phyloP scores from a whole-genome alignment of 2,797 vertebrate genomes.

The Phrynocephalus guinanensis region DNA sequence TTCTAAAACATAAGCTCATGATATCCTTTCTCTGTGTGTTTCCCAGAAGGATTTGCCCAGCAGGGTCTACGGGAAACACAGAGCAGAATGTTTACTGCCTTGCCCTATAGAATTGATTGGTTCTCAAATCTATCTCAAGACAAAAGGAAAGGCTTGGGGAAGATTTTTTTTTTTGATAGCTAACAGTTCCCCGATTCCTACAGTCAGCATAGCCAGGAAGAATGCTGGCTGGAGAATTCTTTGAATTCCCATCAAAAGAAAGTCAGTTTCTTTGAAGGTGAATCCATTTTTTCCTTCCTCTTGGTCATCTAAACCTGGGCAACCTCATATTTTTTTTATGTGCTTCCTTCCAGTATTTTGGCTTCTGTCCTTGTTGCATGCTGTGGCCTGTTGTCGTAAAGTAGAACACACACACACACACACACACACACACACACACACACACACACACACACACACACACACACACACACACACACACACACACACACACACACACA shows the following conservation, averaged over 20 bases:
- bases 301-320: not conserved
- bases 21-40: slow-evolving; percentile 42
- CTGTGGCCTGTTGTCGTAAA: not conserved
- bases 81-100: not conserved
- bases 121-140: not conserved
- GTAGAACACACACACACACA: too few relatives aligned
- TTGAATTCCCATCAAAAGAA: too few relatives aligned
- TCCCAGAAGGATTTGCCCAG: slow-evolving; percentile 37
- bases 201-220: too few relatives aligned
- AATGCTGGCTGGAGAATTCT: too few relatives aligned
- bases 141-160: too few relatives aligned
- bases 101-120: accelerated
- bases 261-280: too few relatives aligned
- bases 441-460: too few relatives aligned
- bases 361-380: not conserved
- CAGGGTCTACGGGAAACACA: not conserved
- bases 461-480: too few relatives aligned
- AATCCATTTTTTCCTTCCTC: not conserved
- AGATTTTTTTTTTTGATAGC: too few relatives aligned
- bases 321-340: not conserved
- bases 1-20: slow-evolving; percentile 49
- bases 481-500: too few relatives aligned
- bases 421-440: too few relatives aligned
- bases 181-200: too few relatives aligned
- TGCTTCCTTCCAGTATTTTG: not conserved